Conservation (phyloP, 2,797 vertebrate genomes). For the Uromys caudimaculatus region DNA sequence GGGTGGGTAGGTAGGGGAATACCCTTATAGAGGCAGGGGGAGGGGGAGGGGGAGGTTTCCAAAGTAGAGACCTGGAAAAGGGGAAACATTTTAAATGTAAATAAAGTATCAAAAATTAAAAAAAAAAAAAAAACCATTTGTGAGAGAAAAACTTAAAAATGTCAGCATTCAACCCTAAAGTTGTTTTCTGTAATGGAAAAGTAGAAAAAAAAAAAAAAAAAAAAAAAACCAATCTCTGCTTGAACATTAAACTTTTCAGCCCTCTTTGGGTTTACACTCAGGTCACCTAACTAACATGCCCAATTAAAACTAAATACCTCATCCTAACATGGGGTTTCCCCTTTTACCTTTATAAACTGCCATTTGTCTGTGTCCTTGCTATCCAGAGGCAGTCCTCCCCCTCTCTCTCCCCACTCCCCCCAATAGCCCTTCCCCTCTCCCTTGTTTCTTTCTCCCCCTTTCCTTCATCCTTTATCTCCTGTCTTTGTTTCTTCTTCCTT, state of each 20-base stretch:
- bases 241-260: constrained; percentile 25
- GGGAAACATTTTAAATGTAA: too few relatives aligned
- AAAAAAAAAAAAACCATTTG: too few relatives aligned
- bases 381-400: background rate
- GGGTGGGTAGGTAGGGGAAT: too few relatives aligned
- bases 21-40: too few relatives aligned
- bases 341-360: background rate
- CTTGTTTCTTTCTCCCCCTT: background rate
- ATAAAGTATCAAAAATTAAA: too few relatives aligned
- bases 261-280: constrained; percentile 28
- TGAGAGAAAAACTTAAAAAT: too few relatives aligned
- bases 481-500: background rate
- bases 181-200: too few relatives aligned
- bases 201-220: background rate
- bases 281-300: background rate
- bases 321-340: background rate
- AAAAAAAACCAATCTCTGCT: constrained; percentile 45
- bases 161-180: too few relatives aligned
- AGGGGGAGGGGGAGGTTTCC: too few relatives aligned
- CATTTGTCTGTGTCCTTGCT: background rate
- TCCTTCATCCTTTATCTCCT: background rate
- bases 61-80: too few relatives aligned
- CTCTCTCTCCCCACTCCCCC: background rate
- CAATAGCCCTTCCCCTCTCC: background rate
- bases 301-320: background rate